Evolutionary conservation across 2,797 vertebrate species (phyloP), one percentile per base, ranked within the genome.

Genomic region (Cyclura pinguis): DNA sequence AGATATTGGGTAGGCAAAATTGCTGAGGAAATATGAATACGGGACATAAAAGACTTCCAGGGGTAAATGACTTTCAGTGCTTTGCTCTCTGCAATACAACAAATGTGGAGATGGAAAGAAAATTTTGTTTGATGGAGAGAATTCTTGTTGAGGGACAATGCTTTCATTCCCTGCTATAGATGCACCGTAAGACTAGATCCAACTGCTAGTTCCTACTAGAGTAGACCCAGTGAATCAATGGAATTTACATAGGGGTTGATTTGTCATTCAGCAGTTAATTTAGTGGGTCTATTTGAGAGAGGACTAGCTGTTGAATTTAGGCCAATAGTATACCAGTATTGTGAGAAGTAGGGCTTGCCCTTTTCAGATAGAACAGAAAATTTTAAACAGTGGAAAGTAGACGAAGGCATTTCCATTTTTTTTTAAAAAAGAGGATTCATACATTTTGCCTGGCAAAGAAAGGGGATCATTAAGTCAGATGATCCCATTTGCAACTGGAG

Each of bases 401-500:
- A 88, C 13, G 86, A 92, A 88, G 1, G 29, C 57, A 42, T 74
- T 57, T 81, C 55, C 38, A 6, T 69, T 47, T 47, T 18, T 84
- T 78, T 78, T 52, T 59, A 27, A 52, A 50, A 81, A 59, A 76
- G 50, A 89, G 1, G 2, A 0, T 38, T 90, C 88, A 90, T 90
- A 24, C 9, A 55, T 74, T 55, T 81, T 86, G 16, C 10, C 50
- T 90, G 85, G 50, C 0, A 4, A 89, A 88, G 42, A 86, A 91
- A 95, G 73, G 81, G 85, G 20, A 76, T 95, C 50, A 76, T 95
- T 94, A 95, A 92, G 32, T 73, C 89, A 89, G 86, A 94, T 82
- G 93, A 92, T 94, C 87, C 90, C 67, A 90, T 93, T 93, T 94
- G 72, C 95, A 52, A 62, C 92, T 93, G 90, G 84, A 91, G 78